These are phyloP conservation scores for Delphinus delphis DNA, from an alignment of 2,113 vertebrate species.

Conservation along the genomic window DNA sequence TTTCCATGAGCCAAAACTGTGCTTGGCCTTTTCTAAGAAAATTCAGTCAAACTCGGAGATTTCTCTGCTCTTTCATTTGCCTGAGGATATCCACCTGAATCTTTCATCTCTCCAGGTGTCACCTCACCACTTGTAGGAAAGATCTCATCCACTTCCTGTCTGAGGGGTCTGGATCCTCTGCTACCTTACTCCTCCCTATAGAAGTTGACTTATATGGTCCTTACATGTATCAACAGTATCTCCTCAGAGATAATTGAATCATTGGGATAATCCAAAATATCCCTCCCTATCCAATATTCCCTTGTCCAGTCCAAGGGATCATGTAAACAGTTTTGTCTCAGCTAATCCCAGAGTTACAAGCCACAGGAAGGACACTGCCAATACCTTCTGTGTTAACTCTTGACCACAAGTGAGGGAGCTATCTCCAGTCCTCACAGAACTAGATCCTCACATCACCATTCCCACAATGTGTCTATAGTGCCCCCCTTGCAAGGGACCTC, in stretches of 20 bases:
- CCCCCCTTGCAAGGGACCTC: accelerated
- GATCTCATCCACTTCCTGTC: accelerated
- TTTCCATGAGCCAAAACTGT: neutral
- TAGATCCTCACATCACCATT: accelerated
- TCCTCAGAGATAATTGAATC: neutral
- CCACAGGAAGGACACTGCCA: too few species aligned
- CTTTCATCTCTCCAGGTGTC: neutral
- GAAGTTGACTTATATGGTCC: accelerated
- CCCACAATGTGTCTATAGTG: accelerated
- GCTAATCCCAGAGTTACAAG: neutral
- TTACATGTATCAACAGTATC: accelerated
- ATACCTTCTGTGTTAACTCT: accelerated
- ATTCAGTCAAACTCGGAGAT: neutral
- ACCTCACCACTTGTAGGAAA: neutral
- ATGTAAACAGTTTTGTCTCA: neutral
- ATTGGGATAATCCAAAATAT: too few species aligned
- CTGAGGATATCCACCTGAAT: accelerated
- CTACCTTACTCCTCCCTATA: accelerated
- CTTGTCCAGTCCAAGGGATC: neutral
- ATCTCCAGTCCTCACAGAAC: neutral
- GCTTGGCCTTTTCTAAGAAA: neutral
- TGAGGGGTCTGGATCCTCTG: neutral
- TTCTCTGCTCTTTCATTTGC: neutral
- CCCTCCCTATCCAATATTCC: neutral
- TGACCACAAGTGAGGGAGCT: accelerated